phyloP scores from a whole-genome alignment of 1,140 invertebrate species.

The Parasteatoda tepidariorum region DNA sequence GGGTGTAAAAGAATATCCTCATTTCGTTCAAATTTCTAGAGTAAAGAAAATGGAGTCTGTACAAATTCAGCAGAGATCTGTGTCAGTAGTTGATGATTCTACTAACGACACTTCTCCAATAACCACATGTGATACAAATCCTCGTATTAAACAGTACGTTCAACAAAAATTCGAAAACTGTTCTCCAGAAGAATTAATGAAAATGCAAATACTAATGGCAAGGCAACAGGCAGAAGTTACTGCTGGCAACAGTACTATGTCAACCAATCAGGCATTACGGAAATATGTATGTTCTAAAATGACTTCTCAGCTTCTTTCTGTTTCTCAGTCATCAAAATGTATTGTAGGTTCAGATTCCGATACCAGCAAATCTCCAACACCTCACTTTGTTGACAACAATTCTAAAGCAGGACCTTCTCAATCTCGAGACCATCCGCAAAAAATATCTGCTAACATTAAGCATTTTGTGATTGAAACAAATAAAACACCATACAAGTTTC shows the following conservation, averaged over 20 bases:
- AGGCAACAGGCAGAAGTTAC: conserved; percentile 29
- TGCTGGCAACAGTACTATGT: neutral
- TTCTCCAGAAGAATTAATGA: conserved; percentile 39
- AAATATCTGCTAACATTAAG: conserved; percentile 36
- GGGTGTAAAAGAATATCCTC: conserved; percentile 39
- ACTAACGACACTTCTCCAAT: neutral
- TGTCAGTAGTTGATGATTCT: conserved; percentile 27
- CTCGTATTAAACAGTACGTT: conserved; percentile 18
- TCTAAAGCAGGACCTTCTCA: neutral
- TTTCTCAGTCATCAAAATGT: conserved; percentile 31
- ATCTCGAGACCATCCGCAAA: conserved; percentile 18
- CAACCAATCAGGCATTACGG: conserved; percentile 34
- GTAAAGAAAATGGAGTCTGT: conserved; percentile 58
- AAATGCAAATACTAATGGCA: conserved; percentile 50
- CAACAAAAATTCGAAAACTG: conserved; percentile 47
- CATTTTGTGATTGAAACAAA: conserved; percentile 27
- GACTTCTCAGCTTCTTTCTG: conserved; percentile 46
- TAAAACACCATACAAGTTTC: conserved; percentile 1
- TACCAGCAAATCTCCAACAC: conserved; percentile 38
- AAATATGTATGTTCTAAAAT: conserved; percentile 55
- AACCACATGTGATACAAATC: neutral
- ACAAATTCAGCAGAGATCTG: conserved; percentile 48
- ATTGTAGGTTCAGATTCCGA: conserved; percentile 45
- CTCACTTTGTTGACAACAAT: neutral
- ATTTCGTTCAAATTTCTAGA: conserved; percentile 38